Conservation (phyloP, 2,113 vertebrate genomes). For the Verasper variegatus region DNA sequence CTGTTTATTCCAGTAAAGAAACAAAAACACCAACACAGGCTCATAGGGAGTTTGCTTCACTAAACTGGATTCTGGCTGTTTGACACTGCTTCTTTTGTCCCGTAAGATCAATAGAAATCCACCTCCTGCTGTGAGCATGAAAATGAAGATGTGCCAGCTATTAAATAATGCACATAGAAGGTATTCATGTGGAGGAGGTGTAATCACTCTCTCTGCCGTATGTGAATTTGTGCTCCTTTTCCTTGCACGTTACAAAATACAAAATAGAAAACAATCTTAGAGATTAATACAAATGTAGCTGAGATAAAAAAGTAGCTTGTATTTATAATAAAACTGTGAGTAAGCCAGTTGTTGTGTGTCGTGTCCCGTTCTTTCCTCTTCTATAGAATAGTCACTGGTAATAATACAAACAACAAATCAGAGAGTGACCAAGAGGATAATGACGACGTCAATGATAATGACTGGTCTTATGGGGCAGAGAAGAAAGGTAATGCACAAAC, state of each 20-base stretch:
- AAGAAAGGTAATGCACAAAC: conserved; percentile 90
- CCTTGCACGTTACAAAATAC: too few relatives aligned
- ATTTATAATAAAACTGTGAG: too few relatives aligned
- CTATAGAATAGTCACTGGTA: conserved; percentile 94
- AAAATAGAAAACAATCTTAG: too few relatives aligned
- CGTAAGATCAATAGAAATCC: background rate
- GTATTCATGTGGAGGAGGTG: background rate
- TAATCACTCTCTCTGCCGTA: background rate
- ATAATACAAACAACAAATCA: conserved; percentile 98
- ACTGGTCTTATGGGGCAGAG: conserved; percentile 98
- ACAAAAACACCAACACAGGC: background rate
- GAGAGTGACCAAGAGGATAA: conserved; percentile 99
- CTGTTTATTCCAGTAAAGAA: background rate
- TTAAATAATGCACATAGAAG: background rate
- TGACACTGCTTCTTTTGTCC: background rate
- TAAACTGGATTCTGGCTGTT: background rate
- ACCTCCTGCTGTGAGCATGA: background rate
- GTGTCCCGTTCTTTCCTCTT: background rate
- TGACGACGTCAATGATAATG: conserved; percentile 97
- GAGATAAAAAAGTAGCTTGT: too few relatives aligned
- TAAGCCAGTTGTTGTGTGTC: too few relatives aligned
- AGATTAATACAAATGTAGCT: too few relatives aligned
- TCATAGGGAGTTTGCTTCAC: background rate
- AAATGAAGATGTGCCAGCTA: background rate
- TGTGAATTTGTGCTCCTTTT: too few relatives aligned